Percentiles rank a stretch among this genome's conserved stretches.
Conservation (phyloP, 2,888 invertebrate genomes). For the Pandemis heparana region DNA sequence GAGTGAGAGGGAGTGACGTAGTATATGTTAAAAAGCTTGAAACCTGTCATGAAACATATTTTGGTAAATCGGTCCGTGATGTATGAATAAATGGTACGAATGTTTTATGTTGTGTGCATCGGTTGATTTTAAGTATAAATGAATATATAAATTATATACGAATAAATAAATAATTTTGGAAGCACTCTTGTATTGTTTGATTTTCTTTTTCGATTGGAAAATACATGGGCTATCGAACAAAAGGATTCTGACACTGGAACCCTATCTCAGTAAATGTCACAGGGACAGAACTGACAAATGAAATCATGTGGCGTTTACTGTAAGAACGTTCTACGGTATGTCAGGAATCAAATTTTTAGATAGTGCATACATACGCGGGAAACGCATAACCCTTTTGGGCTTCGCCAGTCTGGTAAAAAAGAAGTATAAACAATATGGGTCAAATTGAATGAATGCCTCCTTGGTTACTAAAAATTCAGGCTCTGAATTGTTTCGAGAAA, state of each 20-base stretch:
- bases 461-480: too few relatives aligned
- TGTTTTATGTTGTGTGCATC: constrained; percentile 78
- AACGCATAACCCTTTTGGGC: too few relatives aligned
- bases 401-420: too few relatives aligned
- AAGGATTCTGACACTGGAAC: not conserved
- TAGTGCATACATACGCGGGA: too few relatives aligned
- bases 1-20: not conserved
- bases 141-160: constrained; percentile 85
- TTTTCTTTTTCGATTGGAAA: constrained; percentile 45
- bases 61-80: constrained; percentile 54
- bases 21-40: constrained; percentile 17
- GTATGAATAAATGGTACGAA: constrained; percentile 55
- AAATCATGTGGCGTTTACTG: too few relatives aligned
- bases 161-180: constrained; percentile 85
- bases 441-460: too few relatives aligned
- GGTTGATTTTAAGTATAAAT: constrained; percentile 82
- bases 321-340: too few relatives aligned
- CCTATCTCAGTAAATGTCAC: too few relatives aligned
- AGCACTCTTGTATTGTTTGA: constrained; percentile 75
- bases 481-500: too few relatives aligned
- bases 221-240: not conserved
- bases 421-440: too few relatives aligned
- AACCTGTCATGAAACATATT: constrained; percentile 51
- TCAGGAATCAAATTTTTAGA: too few relatives aligned
- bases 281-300: too few relatives aligned